Evolutionary conservation across 2,888 invertebrate genomes (phyloP), one percentile per base, ranked within the genome.

Genomic region (Idaea straminata): DNA sequence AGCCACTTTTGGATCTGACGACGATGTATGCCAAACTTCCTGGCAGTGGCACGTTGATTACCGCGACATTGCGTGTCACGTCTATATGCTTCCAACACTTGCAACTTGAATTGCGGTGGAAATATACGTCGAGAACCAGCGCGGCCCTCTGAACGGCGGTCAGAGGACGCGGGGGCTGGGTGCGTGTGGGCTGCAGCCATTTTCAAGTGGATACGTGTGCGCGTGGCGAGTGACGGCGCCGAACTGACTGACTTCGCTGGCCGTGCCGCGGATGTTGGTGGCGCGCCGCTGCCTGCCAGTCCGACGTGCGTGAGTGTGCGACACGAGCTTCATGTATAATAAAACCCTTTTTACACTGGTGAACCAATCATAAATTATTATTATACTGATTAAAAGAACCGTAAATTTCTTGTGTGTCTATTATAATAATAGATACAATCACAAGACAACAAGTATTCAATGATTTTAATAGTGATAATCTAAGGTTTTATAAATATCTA

Each of bases 1-100:
- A 98, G 91, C 97, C 97, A 98, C 93, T 98, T 97, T 89, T 98
- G 97, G 76, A 98, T 97, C 88, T 98, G 97, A 67, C 97, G 94
- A 66, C 97, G 94, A 86, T 98, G 97, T 73, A 98, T 97, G 67
- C 97, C 96, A 87, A 97, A 98, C 88, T 98, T 98, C 80, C 97
- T 94, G 69, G 97, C 97, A 16, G 97, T 98, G 4, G 97, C 97
- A 64, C 97, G 94, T 86, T 97, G 97, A 87, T 97, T 98, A 63
- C 97, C 97, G 80, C 97, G 96, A 88, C 97, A 97, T 85, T 97
- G 97, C 60, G 95, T 94, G 84, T 98, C 97, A 78, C 95, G 95
- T 73, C 97, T 94, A 86, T 97, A 98, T 61, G 97, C 97, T 86
- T 97, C 97, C 73, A 97, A 93, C 76, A 98, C 97, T 94, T 97